phyloP scores from a whole-genome alignment of 2,888 invertebrate species.

The Tyria jacobaeae region DNA sequence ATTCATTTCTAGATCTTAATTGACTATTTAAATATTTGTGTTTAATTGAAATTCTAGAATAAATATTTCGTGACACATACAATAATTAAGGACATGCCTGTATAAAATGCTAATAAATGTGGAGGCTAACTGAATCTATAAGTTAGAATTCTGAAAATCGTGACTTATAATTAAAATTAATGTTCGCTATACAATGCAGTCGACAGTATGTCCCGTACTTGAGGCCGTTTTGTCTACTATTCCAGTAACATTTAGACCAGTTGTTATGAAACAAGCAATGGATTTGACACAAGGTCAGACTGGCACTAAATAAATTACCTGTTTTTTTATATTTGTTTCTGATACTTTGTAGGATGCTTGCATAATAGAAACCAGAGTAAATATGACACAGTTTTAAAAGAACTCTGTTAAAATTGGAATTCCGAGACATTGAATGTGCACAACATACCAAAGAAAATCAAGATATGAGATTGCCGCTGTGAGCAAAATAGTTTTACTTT shows the following conservation, averaged over 20 bases:
- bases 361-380: too few relatives aligned
- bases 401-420: conserved; percentile 19
- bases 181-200: conserved; percentile 23
- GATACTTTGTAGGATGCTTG: conserved; percentile 8
- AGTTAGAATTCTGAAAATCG: conserved; percentile 22
- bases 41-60: conserved; percentile 9
- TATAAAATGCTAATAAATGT: conserved; percentile 15
- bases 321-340: conserved; percentile 27
- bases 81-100: neutral
- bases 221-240: conserved; percentile 52
- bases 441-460: conserved; percentile 11
- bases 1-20: conserved; percentile 25
- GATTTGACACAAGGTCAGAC: conserved; percentile 60
- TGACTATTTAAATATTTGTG: conserved; percentile 9
- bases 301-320: conserved; percentile 49
- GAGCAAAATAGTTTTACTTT: neutral
- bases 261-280: conserved; percentile 51
- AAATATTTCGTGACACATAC: conserved; percentile 15
- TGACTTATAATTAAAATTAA: conserved; percentile 18
- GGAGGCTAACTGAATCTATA: conserved; percentile 19
- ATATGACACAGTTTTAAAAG: too few relatives aligned
- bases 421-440: conserved; percentile 14
- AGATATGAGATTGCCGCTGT: neutral
- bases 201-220: conserved; percentile 41
- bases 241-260: conserved; percentile 63